A percentile compares a stretch with the other conserved stretches of the same genome.
Evolutionary conservation across 2,888 invertebrate genomes (phyloP).

Genomic region (Drosophila mimica): DNA sequence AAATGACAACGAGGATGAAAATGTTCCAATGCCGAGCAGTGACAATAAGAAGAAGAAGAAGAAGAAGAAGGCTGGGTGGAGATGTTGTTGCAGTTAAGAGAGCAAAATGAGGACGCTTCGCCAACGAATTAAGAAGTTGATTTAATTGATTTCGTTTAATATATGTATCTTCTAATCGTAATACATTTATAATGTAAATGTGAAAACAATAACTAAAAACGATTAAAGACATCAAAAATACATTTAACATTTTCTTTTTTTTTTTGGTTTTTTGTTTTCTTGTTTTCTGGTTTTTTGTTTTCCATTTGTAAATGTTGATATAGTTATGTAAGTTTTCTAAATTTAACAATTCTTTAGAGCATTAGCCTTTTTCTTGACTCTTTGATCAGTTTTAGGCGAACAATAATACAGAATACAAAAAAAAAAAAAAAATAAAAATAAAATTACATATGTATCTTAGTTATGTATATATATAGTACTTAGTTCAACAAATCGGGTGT

Average conservation of each 20-base stretch:
- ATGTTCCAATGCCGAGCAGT: not conserved
- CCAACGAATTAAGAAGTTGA: conserved; percentile 30
- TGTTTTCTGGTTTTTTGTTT: not conserved
- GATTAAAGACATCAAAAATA: conserved; percentile 59
- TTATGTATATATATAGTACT: conserved; percentile 1
- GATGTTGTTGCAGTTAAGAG: too few relatives aligned
- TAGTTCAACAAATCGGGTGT: conserved; percentile 8
- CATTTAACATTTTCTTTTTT: conserved; percentile 37
- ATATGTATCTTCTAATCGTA: conserved; percentile 16
- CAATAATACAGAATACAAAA: conserved; percentile 4
- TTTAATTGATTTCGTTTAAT: conserved; percentile 43
- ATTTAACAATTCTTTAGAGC: conserved; percentile 17
- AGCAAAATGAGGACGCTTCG: conserved; percentile 61
- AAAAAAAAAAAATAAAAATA: conserved; percentile 1
- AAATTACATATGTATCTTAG: not conserved
- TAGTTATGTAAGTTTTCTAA: conserved; percentile 5
- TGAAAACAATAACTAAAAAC: too few relatives aligned
- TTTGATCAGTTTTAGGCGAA: conserved; percentile 6
- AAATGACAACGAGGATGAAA: not conserved
- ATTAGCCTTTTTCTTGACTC: conserved; percentile 8
- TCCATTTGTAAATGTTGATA: conserved; percentile 3
- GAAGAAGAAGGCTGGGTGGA: conserved; percentile 39
- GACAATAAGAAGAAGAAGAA: conserved; percentile 26
- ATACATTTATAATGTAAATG: conserved; percentile 22
- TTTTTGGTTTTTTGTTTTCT: not conserved